Conservation (phyloP, 2,797 vertebrate genomes). For the Poeciliopsis paucimaculata region DNA sequence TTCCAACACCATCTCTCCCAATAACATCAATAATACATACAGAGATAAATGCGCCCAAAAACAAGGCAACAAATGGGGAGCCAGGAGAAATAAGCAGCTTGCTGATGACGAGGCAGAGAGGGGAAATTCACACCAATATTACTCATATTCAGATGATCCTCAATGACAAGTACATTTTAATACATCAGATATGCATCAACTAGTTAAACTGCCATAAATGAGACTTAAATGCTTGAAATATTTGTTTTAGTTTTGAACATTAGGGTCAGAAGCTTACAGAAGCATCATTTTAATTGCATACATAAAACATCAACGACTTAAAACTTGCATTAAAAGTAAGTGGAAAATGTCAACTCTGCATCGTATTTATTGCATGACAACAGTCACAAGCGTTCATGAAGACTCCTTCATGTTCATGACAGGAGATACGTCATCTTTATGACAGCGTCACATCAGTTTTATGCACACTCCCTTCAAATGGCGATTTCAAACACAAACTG, state of each 20-base stretch:
- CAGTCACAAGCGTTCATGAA: no score
- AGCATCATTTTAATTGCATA: neutral
- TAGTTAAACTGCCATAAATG: neutral
- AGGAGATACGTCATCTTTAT: no score
- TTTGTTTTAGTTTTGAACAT: neutral
- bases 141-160: neutral
- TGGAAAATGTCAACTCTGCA: no score
- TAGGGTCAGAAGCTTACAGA: neutral
- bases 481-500: no score
- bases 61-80: constrained; percentile 9
- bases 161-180: constrained; percentile 1
- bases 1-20: constrained; percentile 59
- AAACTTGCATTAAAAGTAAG: no score
- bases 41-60: constrained; percentile 52
- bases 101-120: neutral
- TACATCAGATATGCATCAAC: neutral
- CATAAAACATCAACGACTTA: neutral
- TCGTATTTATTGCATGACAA: no score
- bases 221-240: neutral
- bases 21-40: constrained; percentile 71
- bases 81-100: constrained; percentile 16
- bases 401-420: no score
- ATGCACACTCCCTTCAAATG: no score
- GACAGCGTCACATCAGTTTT: no score
- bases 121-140: neutral